Percentiles rank a stretch among this genome's conserved stretches.
Conservation (phyloP, 2,888 invertebrate species). For the Heteromurus nitidus region DNA sequence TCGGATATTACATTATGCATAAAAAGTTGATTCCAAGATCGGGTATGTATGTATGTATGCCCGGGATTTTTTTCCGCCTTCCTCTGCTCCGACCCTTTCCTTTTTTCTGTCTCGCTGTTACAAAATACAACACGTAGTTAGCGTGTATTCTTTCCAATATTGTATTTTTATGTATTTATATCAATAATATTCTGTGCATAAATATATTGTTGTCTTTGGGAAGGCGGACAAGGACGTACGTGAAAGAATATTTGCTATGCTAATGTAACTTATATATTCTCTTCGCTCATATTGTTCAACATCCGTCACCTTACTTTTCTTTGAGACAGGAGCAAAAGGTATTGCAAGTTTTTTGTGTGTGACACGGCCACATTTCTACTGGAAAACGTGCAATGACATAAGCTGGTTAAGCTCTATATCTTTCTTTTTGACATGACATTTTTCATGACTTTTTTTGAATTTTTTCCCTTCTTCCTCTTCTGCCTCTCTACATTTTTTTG, state of each 20-base stretch:
- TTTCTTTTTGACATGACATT: slow-evolving; percentile 63
- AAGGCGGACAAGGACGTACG: too few species aligned
- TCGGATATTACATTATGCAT: slow-evolving; percentile 56
- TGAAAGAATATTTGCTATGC: slow-evolving; percentile 5
- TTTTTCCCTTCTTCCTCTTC: slow-evolving; percentile 27
- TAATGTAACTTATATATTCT: slow-evolving; percentile 38
- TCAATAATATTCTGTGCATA: slow-evolving; percentile 11
- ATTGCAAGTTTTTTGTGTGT: background rate
- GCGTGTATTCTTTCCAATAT: slow-evolving; percentile 8
- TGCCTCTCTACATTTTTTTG: slow-evolving; percentile 6
- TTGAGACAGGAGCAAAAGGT: slow-evolving; percentile 7
- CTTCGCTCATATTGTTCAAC: slow-evolving; percentile 43
- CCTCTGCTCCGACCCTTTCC: slow-evolving; percentile 17
- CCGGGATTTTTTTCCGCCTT: slow-evolving; percentile 38
- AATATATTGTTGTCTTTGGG: background rate
- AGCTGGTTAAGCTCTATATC: slow-evolving; percentile 53
- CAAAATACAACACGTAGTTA: slow-evolving; percentile 20
- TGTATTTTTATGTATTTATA: slow-evolving; percentile 5
- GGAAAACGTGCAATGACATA: slow-evolving; percentile 30
- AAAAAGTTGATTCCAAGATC: slow-evolving; percentile 34
- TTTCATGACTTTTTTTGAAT: slow-evolving; percentile 57
- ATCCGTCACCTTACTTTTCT: slow-evolving; percentile 43
- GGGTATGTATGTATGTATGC: slow-evolving; percentile 11
- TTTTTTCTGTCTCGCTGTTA: background rate
- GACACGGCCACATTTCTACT: background rate